Evolutionary conservation across 2,797 vertebrate genomes (phyloP), one percentile per base, ranked within the genome.

Genomic region (Labeo calbasu): DNA sequence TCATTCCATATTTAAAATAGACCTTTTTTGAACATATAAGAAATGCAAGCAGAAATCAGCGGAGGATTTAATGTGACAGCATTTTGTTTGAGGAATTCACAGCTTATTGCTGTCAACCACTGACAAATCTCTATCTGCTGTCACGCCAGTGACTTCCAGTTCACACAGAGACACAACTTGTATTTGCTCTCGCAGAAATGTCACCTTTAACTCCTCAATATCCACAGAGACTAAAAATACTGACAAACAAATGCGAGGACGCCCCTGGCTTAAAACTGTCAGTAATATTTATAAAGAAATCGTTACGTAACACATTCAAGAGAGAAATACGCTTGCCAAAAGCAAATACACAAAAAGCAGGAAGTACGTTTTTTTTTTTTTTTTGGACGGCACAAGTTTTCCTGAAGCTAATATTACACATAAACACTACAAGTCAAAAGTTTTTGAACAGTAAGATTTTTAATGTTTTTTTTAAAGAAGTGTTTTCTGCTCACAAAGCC

Each of bases 191-290:
- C 2, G 2, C 36, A 57, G 66, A 80, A 70, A 80, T 70, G 32
- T 57, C 32, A 80, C 32, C 10, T 55, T 23, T 17, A 69, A 43
- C 50, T 69, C 8, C 28, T 59, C 63, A 36, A 51, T 43, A 69
- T 53, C 59, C 76, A 66, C 68, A 50, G 57, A 48, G 36, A 78
- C n/a, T 28, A 65, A 65, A 50, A 50, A 28, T 65, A 65, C 59
- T 50, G 77, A 32, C 43, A 78, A 65, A 78, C 43, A 28, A 48
- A 46, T 77, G 40, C 4, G 14, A 59, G 15, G 43, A 25, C 1
- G 10, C 65, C 79, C n/a, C 51, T 43, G 14, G n/a, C 32, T 23
- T 69, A 23, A 69, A 81, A 46, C 17, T 59, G 51, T 70, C 51
- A 71, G 15, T 21, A 13, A 55, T 23, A 46, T 43, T 70, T 57